Evolutionary conservation across 2,113 vertebrate species (phyloP).

Genomic region (Gambusia holbrooki): DNA sequence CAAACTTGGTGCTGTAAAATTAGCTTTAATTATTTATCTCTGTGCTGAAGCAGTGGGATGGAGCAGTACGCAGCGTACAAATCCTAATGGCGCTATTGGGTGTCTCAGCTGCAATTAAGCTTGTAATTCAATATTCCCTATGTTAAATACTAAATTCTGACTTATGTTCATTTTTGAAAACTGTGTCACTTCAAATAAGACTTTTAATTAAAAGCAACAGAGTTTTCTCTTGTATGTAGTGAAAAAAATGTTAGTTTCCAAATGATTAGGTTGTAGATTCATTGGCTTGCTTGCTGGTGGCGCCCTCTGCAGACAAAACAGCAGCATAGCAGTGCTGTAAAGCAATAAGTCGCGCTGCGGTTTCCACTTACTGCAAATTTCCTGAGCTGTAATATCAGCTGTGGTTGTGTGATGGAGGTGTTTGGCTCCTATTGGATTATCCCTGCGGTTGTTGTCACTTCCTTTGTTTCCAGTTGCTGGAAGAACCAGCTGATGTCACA

Average conservation of each 20-base stretch:
- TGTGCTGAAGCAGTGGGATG: conserved; percentile 8
- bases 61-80: not conserved
- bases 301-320: conserved; percentile 62
- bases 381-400: conserved; percentile 30
- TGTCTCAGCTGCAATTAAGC: conserved; percentile 18
- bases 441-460: conserved; percentile 18
- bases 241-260: not conserved
- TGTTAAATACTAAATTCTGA: not conserved
- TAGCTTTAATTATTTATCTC: conserved; percentile 56
- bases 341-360: not conserved
- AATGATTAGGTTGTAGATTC: not conserved
- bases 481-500: conserved; percentile 44
- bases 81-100: conserved; percentile 21
- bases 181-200: not conserved
- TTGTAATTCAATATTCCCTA: not conserved
- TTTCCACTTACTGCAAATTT: conserved; percentile 8
- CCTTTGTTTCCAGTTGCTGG: conserved; percentile 19
- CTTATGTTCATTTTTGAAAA: not conserved
- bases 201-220: not conserved
- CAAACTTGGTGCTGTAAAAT: conserved; percentile 38
- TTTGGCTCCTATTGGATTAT: conserved; percentile 18
- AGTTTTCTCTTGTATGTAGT: not conserved
- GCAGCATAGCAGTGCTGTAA: conserved; percentile 32
- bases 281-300: conserved; percentile 13
- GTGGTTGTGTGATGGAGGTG: not conserved